Percentiles rank a stretch among this genome's conserved stretches.
Evolutionary conservation across 2,797 vertebrate species (phyloP).

Genomic region (Melanogrammus aeglefinus): DNA sequence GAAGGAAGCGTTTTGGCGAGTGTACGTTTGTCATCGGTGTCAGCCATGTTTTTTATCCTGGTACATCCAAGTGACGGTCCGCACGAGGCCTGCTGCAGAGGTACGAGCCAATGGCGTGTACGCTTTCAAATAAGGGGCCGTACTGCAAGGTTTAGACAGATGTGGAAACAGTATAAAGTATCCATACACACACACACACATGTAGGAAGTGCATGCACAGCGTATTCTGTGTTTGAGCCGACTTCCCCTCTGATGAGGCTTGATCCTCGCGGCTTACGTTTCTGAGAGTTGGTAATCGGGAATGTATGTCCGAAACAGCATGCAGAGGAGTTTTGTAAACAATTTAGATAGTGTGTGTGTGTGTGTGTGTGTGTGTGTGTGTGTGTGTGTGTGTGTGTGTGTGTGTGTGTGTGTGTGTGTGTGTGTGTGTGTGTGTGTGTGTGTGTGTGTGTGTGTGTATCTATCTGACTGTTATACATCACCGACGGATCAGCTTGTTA

Average conservation of each 20-base stretch:
- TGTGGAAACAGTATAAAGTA: slow-evolving; percentile 16
- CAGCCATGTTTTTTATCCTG: not conserved
- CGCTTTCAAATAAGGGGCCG: slow-evolving; percentile 16
- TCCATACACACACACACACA: slow-evolving; percentile 14
- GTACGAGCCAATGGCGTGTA: slow-evolving; percentile 16
- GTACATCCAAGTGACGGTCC: slow-evolving; percentile 61
- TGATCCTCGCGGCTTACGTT: slow-evolving; percentile 27
- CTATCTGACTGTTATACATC: slow-evolving; percentile 22
- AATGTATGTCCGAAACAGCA: slow-evolving; percentile 15
- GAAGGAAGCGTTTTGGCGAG: not conserved
- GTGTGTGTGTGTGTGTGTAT: slow-evolving; percentile 21
- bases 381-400: slow-evolving; percentile 23
- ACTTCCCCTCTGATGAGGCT: slow-evolving; percentile 26
- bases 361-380: slow-evolving; percentile 3
- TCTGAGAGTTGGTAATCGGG: slow-evolving; percentile 29
- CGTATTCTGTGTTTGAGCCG: slow-evolving; percentile 18
- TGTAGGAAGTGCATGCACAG: slow-evolving; percentile 5
- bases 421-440: slow-evolving; percentile 2
- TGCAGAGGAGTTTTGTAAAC: not conserved
- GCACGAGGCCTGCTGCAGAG: slow-evolving; percentile 38
- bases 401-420: not conserved
- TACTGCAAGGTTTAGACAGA: slow-evolving; percentile 22
- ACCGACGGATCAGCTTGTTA: slow-evolving; percentile 37
- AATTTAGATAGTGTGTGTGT: not conserved
- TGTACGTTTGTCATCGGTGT: not conserved